Conservation (phyloP, 1,140 invertebrate species). For the Conus betulinus region DNA sequence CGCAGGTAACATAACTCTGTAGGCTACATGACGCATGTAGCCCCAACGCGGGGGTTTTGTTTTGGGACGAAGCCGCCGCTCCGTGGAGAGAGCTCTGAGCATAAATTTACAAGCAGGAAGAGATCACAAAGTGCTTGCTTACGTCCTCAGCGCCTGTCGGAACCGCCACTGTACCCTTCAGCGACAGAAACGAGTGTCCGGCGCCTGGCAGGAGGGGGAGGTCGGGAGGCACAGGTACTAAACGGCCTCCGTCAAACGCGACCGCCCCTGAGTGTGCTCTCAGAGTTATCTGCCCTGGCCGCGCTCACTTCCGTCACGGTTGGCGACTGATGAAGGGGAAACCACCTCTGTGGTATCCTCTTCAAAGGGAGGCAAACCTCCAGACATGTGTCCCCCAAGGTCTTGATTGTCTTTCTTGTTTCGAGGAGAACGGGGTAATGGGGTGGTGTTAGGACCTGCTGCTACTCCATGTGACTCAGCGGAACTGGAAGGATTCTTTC, state of each 20-base stretch:
- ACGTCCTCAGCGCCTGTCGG: not conserved
- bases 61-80: not conserved
- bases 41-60: not conserved
- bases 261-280: not conserved
- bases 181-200: no score
- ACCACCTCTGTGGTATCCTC: not conserved
- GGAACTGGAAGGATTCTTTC: no score
- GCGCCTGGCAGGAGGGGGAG: not conserved
- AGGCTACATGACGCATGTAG: conserved; percentile 2
- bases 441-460: no score
- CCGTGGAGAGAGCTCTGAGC: not conserved
- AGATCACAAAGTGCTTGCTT: not conserved
- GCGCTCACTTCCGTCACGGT: not conserved
- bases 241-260: not conserved
- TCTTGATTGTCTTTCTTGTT: no score
- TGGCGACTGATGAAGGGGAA: not conserved
- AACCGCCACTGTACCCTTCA: not conserved
- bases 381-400: no score
- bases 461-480: no score
- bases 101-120: conserved; percentile 7
- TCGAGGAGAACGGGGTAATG: no score
- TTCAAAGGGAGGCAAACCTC: no score
- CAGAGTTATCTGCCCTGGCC: no score
- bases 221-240: not conserved
- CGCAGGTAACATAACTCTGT: conserved; percentile 7